Evolutionary conservation across 2,113 vertebrate species (phyloP).

Genomic region (Datnioides undecimradiatus): DNA sequence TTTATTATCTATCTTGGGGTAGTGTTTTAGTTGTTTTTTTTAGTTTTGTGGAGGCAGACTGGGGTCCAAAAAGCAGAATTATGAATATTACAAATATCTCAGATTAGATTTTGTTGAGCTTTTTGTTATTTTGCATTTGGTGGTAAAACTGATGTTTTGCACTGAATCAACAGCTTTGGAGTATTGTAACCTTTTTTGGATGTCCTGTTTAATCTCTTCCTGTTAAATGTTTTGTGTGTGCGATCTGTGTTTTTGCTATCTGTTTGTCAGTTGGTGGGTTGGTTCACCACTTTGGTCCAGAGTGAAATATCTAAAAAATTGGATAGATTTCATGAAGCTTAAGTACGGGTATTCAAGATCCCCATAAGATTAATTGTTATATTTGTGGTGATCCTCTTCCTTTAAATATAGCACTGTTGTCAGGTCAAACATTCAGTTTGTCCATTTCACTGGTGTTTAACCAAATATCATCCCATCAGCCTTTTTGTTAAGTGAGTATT

Average conservation of each 20-base stretch:
- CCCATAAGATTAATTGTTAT: background rate
- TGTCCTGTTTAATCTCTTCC: background rate
- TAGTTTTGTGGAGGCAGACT: background rate
- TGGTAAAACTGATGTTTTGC: background rate
- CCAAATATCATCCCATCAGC: background rate
- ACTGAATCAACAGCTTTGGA: conserved; percentile 4
- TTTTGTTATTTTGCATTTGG: background rate
- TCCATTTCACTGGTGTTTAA: background rate
- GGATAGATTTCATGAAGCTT: background rate
- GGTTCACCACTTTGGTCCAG: background rate
- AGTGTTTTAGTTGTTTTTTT: background rate
- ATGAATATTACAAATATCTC: background rate
- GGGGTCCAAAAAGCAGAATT: background rate
- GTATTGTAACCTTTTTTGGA: background rate
- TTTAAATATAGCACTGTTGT: background rate
- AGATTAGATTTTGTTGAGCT: background rate
- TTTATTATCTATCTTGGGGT: background rate
- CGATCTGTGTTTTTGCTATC: no score
- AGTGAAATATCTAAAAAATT: background rate
- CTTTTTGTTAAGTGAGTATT: background rate
- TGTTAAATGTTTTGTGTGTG: background rate
- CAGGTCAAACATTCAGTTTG: background rate
- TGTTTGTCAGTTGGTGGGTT: background rate
- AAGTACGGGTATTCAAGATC: background rate
- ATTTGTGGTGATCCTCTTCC: background rate